These are phyloP conservation scores for Cheilosia urbana DNA, from an alignment of 2,888 invertebrate species.

Conservation along the genomic window DNA sequence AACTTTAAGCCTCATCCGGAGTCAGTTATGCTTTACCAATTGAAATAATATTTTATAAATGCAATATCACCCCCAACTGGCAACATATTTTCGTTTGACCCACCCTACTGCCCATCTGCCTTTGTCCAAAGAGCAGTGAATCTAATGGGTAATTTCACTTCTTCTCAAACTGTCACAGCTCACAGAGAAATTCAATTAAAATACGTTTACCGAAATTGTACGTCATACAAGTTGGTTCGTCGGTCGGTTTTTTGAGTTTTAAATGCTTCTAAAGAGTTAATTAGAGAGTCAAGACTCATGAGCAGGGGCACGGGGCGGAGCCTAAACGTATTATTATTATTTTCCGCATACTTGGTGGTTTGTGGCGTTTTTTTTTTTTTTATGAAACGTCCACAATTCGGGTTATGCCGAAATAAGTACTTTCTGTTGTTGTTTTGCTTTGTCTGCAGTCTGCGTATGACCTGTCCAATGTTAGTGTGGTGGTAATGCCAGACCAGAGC, in stretches of 20 bases:
- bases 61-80: too few relatives aligned
- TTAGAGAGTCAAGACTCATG: constrained; percentile 15
- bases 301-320: background rate
- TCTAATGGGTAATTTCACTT: constrained; percentile 63
- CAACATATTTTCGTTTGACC: too few relatives aligned
- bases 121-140: constrained; percentile 9
- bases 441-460: too few relatives aligned
- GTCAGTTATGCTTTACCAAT: too few relatives aligned
- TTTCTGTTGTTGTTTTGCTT: background rate
- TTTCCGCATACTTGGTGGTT: constrained; percentile 36
- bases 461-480: too few relatives aligned
- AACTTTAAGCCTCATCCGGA: too few relatives aligned
- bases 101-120: background rate
- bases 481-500: background rate
- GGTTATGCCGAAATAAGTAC: constrained; percentile 1
- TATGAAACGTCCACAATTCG: constrained; percentile 14
- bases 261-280: constrained; percentile 59
- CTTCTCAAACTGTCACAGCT: constrained; percentile 64
- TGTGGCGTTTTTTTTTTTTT: background rate
- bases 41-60: too few relatives aligned
- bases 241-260: constrained; percentile 44
- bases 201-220: constrained; percentile 52
- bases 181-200: constrained; percentile 72
- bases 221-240: constrained; percentile 13
- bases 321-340: constrained; percentile 28